Evolutionary conservation across 1,140 invertebrate species (phyloP).

Genomic region (Drosophila sulfurigaster): DNA sequence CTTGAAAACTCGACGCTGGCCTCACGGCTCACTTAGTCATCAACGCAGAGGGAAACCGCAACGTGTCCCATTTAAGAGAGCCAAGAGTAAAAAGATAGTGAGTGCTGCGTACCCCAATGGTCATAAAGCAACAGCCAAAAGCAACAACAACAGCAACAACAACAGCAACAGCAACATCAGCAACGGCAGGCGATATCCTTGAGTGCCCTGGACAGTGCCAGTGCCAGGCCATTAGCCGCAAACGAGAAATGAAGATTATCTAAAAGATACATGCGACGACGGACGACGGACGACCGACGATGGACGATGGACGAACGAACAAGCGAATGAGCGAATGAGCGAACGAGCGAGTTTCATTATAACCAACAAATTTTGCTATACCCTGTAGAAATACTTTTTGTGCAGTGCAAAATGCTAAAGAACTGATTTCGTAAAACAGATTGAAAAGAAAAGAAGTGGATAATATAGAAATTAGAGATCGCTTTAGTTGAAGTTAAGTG

Average conservation of each 20-base stretch:
- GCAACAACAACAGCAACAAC: conserved; percentile 29
- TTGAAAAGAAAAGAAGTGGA: no score
- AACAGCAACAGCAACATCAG: conserved; percentile 32
- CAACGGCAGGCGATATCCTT: conserved; percentile 75
- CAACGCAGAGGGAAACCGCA: conserved; percentile 78
- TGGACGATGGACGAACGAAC: conserved; percentile 30
- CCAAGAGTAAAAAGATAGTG: conserved; percentile 61
- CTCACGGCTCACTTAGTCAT: conserved; percentile 72
- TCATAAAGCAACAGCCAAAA: conserved; percentile 43
- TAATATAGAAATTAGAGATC: no score
- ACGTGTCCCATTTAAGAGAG: conserved; percentile 79
- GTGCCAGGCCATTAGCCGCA: conserved; percentile 82
- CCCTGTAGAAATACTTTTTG: conserved; percentile 10
- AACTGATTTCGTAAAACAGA: background rate
- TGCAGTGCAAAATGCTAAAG: background rate
- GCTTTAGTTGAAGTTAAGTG: no score
- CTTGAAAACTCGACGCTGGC: conserved; percentile 44
- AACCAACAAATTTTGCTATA: conserved; percentile 52
- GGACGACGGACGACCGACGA: conserved; percentile 25
- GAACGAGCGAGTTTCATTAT: conserved; percentile 72
- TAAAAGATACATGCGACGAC: conserved; percentile 79
- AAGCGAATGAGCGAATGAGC: conserved; percentile 46
- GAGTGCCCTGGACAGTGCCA: conserved; percentile 66
- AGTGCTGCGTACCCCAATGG: conserved; percentile 49
- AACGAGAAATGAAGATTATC: conserved; percentile 84